A percentile compares a stretch with the other conserved stretches of the same genome.
phyloP scores from a whole-genome alignment of 2,888 invertebrate species.

The Dolichomitus sp. region DNA sequence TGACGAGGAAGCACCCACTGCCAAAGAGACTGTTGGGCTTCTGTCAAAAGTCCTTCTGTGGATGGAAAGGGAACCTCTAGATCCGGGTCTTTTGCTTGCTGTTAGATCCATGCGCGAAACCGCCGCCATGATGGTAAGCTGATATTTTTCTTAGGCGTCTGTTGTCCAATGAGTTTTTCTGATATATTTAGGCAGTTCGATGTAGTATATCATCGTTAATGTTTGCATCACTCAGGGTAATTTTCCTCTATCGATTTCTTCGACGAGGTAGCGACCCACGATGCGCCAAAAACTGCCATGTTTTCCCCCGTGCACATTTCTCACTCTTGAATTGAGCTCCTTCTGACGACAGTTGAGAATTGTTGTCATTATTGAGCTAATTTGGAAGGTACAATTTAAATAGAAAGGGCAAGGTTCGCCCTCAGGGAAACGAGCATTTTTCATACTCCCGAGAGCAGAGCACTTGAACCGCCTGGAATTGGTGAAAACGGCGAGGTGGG shows the following conservation, averaged over 20 bases:
- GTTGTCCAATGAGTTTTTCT: background rate
- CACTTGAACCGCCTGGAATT: slow-evolving; percentile 65
- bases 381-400: slow-evolving; percentile 59
- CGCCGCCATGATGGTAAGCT: slow-evolving; percentile 83
- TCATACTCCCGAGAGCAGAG: slow-evolving; percentile 45
- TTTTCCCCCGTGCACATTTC: slow-evolving; percentile 6
- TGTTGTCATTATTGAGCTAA: slow-evolving; percentile 62
- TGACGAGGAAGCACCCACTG: slow-evolving; percentile 79
- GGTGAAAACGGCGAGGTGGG: slow-evolving; percentile 65
- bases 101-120: slow-evolving; percentile 84
- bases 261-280: slow-evolving; percentile 16
- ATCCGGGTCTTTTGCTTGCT: slow-evolving; percentile 84
- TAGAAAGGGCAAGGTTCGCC: slow-evolving; percentile 53
- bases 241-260: slow-evolving; percentile 56
- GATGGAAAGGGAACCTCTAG: slow-evolving; percentile 87
- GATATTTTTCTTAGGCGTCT: slow-evolving; percentile 11
- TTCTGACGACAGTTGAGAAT: slow-evolving; percentile 36
- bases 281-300: slow-evolving; percentile 30
- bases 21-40: slow-evolving; percentile 84
- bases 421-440: slow-evolving; percentile 34
- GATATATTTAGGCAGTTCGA: background rate
- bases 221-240: slow-evolving; percentile 45
- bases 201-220: background rate
- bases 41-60: slow-evolving; percentile 85
- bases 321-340: slow-evolving; percentile 30